Evolutionary conservation across 1,140 invertebrate species (phyloP), one percentile per base, ranked within the genome.

Genomic region (Acromyrmex heyeri): DNA sequence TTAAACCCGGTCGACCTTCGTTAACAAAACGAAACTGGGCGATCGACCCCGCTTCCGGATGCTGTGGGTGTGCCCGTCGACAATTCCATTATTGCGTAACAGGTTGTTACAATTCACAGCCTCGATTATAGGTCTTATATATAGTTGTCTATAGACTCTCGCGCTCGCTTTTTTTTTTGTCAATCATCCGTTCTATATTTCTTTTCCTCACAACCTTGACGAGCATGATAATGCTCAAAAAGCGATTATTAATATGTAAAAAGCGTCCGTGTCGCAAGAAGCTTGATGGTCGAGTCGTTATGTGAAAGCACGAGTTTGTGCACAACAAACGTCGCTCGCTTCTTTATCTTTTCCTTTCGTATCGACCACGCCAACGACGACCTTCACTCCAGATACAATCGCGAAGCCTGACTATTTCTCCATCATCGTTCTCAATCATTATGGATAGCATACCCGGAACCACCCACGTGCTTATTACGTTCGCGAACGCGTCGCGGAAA

Each of bases 1-100:
- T 86, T 57, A 27, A 81, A 62, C 48, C 21, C n/a, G 85, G 57
- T 70, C 50, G 70, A 89, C 88, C 88, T 89, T 89, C 70, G 83
- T n/a, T 62, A 27, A 72, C 62, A 65, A 78, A 78, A 78, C 61
- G 38, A 86, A 89, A 89, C 75, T 24, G 27, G 21, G 12, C 21
- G 57, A 85, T 69, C 79, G 77, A 79, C 27, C 73, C 24, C 21
- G 62, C 65, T 89, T 89, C 87, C 88, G 88, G 87, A 30, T 30
- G 24, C 55, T 61, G 44, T 83, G 48, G 82, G 87, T 57, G 59
- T 57, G 55, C 70, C 81, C 57, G 64, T 14, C 21, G 75, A 64
- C 62, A 69, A 82, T 81, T 89, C 87, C 73, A 67, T 0, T n/a
- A 82, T 82, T 70, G 57, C 18, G 62, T 75, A 89, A 86, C 34